Conservation (phyloP, 64 coral and sea anemone species). For the Montipora foliosa region DNA sequence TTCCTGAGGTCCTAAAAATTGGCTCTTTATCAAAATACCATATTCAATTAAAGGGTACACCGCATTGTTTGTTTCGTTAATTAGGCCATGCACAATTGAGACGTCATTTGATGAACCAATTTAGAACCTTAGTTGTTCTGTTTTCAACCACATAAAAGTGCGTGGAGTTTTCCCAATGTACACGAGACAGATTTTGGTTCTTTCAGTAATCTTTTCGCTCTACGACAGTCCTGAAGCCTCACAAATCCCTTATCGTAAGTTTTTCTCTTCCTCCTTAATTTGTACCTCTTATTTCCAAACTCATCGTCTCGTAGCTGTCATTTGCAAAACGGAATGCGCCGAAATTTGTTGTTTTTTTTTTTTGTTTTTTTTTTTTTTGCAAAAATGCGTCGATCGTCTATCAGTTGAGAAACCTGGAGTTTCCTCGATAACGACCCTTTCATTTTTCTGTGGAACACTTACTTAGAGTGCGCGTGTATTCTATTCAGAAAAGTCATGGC, state of each 20-base stretch:
- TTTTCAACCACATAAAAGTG: not conserved
- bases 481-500: too few relatives aligned
- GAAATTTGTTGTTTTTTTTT: not conserved
- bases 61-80: not conserved
- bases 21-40: too few relatives aligned
- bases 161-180: not conserved
- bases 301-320: not conserved
- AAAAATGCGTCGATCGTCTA: not conserved
- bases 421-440: too few relatives aligned
- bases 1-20: too few relatives aligned
- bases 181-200: not conserved
- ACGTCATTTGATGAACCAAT: slow-evolving; percentile 16
- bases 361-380: not conserved
- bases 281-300: not conserved
- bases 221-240: not conserved
- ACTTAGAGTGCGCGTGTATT: too few relatives aligned
- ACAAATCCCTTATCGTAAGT: slow-evolving; percentile 13
- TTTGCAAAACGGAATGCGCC: not conserved
- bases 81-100: not conserved
- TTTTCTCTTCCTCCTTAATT: not conserved
- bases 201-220: not conserved
- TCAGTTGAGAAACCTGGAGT: too few relatives aligned
- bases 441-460: too few relatives aligned
- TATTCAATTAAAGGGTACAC: too few relatives aligned
- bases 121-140: not conserved